Evolutionary conservation across 2,888 invertebrate genomes (phyloP), one percentile per base, ranked within the genome.

Genomic region (Cyclophora albipunctata): DNA sequence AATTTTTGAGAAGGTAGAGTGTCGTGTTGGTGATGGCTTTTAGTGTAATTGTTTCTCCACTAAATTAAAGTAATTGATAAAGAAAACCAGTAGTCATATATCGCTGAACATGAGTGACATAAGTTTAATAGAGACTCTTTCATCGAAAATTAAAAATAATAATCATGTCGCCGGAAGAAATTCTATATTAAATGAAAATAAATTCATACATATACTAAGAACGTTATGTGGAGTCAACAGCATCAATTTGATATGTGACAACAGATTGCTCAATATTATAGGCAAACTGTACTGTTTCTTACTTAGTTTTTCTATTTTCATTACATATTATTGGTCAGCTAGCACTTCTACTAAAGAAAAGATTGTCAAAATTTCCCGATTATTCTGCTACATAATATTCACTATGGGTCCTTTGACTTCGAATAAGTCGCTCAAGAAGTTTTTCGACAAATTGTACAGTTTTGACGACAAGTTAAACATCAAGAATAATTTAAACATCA

Each of bases 401-500:
- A 56, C 71, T 0, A 35, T 66, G 0, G 57, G 61, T 33, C 58
- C 74, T 3, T 46, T 71, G 3, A 49, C 68, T 1, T 45, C 65
- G 0, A 64, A 66, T n/a, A 72, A 65, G 47, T 65, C 63, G 5
- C 46, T 75, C 3, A 48, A 45, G 3, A 66, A 60, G 2, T 63
- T 78, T 2, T 66, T 76, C 5, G 49, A 61, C 20, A 65, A 69
- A 37, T 48, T 82, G 1, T 59, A 62, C 35, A 54, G 47, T 1
- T 76, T 80, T 40, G 81, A 81, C 55, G 58, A 64, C 6, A 56
- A 53, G 5, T 53, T 84, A 34, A 76, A 81, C 35, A 71, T 82
- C 7, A 53, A 55, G 7, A 63, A 71, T 45, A 61, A 75, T 7
- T 52, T 64, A 3, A 7, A 49, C 0, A 48, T 66, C 3, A 63